Evolutionary conservation across 2,797 vertebrate genomes (phyloP).

Genomic region (Silurus lanzhouensis): DNA sequence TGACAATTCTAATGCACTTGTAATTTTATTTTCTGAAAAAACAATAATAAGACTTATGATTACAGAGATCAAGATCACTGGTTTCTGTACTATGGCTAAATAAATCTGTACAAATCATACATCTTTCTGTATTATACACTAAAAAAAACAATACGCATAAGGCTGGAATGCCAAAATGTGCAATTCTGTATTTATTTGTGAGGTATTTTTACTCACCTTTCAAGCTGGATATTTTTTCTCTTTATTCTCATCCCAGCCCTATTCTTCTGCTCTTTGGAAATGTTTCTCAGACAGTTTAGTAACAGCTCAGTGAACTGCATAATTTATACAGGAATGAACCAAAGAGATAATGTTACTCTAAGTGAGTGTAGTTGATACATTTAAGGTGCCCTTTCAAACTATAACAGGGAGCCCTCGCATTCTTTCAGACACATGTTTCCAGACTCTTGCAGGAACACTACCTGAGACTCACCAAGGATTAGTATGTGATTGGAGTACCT

Average conservation of each 20-base stretch:
- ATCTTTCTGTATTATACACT: neutral
- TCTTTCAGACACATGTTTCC: constrained; percentile 60
- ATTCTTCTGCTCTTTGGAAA: constrained; percentile 73
- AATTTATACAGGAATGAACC: constrained; percentile 82
- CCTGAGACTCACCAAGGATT: constrained; percentile 36
- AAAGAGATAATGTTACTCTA: constrained; percentile 84
- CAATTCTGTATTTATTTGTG: neutral
- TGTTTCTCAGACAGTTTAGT: constrained; percentile 81
- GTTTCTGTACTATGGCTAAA: neutral
- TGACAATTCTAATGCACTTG: neutral
- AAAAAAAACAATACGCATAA: neutral
- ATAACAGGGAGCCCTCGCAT: constrained; percentile 63
- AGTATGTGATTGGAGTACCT: constrained; percentile 39
- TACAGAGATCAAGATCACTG: neutral
- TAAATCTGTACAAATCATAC: neutral
- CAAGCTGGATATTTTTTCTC: constrained; percentile 25
- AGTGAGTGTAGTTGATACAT: constrained; percentile 72
- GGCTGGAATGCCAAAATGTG: neutral
- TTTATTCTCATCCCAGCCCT: constrained; percentile 46
- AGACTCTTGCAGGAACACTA: constrained; percentile 49
- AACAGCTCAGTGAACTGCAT: constrained; percentile 80
- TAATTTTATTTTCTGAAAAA: neutral
- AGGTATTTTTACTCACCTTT: constrained; percentile 46
- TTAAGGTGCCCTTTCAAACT: constrained; percentile 71
- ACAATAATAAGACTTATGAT: neutral